Evolutionary conservation across 1,140 invertebrate species (phyloP).

Genomic region (Sinella curviseta): DNA sequence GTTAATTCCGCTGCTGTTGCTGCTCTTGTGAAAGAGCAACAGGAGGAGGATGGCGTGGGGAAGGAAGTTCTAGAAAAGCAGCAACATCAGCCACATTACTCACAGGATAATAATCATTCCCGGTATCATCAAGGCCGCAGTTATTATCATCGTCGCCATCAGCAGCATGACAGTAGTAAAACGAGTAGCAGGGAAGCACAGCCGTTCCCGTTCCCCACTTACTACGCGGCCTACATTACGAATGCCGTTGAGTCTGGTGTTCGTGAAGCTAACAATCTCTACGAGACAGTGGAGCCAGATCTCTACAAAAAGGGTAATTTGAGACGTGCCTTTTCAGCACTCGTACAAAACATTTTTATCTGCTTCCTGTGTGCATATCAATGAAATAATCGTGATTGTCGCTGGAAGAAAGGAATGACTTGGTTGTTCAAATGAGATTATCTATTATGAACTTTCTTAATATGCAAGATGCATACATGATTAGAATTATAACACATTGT

Average conservation of each 20-base stretch:
- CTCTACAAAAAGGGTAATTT: slow-evolving; percentile 61
- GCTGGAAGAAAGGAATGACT: too few relatives aligned
- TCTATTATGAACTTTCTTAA: too few relatives aligned
- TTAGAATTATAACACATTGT: too few relatives aligned
- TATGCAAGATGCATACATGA: too few relatives aligned
- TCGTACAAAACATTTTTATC: slow-evolving; percentile 15
- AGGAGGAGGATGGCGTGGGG: not conserved
- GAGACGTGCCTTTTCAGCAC: not conserved
- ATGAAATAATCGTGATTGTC: too few relatives aligned
- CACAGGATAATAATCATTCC: not conserved
- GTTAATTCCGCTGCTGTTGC: not conserved
- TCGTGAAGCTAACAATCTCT: slow-evolving; percentile 66
- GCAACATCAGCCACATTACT: not conserved
- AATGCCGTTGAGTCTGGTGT: slow-evolving; percentile 68
- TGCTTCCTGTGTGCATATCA: slow-evolving; percentile 8
- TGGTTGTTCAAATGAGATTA: too few relatives aligned
- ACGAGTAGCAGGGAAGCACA: not conserved
- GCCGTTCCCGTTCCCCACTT: slow-evolving; percentile 21
- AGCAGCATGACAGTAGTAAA: not conserved
- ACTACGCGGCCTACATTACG: slow-evolving; percentile 58
- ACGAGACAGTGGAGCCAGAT: slow-evolving; percentile 66
- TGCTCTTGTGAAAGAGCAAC: not conserved
- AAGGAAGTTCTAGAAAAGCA: not conserved
- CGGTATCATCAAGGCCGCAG: not conserved
- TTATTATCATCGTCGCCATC: not conserved